Base-by-base conservation (phyloP, 1,140 invertebrate genomes). In the Brachionus plicatilis region DNA sequence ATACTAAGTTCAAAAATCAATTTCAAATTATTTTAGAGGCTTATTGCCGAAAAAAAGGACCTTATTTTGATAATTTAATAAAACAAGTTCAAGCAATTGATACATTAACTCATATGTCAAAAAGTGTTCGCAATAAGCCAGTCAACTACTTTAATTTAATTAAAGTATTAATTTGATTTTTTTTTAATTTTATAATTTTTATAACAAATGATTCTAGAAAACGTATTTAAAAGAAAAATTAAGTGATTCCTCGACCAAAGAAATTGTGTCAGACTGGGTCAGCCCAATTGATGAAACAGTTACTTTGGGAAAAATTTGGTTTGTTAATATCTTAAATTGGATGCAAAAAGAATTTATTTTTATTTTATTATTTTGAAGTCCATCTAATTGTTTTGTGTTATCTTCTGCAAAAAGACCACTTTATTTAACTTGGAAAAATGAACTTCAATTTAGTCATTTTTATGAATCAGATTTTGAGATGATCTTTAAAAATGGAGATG, bases 401-500 rank as follows among this genome's bases (percentile, higher is more conserved):
- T 95, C 97, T 87, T 98, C 96, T 85, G 98, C 98, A 88, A 98
- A 98, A 93, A 92, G 94, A 65, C 97, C 97, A 0, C 90, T 99
- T 8, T 95, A 94, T 93, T 90, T 99, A 29, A 94, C 95, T 3
- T 98, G 98, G 91, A 92, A 94, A 86, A 99, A 99, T 90, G 92
- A 93, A 6, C 96, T 98, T 91, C 90, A 92, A 0, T 93, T 92
- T 87, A 89, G 91, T n/a, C 89, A 91, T 65, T 86, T 88, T n/a
- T 87, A 88, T 76, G 87, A 88, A 6, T 85, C 87, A 17, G 88
- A 87, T 60, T 91, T 90, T 87, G 88, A 91, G 83, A 88, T 93
- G 11, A 98, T 99, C 85, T 94, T 99, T 87, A 99, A 99, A 91
- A 96, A 96, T 88, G 97, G 97, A 1, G 97, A 99, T 90, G 96